Evolutionary conservation across 2,888 invertebrate species (phyloP).

Genomic region (Plebejus argus): DNA sequence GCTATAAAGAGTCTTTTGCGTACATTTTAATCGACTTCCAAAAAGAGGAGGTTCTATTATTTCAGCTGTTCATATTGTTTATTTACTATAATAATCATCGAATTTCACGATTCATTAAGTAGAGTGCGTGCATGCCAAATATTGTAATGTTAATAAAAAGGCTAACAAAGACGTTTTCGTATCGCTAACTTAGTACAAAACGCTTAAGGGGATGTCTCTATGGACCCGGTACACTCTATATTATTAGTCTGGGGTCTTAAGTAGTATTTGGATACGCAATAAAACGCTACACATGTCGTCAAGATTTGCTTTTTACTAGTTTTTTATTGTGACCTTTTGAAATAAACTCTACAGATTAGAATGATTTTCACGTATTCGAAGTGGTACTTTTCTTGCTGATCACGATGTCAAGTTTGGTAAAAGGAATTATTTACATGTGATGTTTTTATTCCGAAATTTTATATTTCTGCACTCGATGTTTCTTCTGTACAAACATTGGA

Average conservation of each 20-base stretch:
- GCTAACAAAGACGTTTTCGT: background rate
- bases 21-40: no score
- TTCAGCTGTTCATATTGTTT: no score
- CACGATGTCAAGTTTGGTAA: background rate
- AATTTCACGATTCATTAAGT: background rate
- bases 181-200: background rate
- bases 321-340: background rate
- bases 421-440: background rate
- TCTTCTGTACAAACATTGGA: background rate
- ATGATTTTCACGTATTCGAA: slow-evolving; percentile 7
- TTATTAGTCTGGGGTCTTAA: slow-evolving; percentile 1
- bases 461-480: background rate
- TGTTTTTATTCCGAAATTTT: background rate
- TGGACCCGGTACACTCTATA: background rate
- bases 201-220: background rate
- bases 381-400: background rate
- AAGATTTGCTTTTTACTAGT: background rate
- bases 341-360: background rate
- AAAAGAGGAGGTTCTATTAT: no score
- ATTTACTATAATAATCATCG: background rate
- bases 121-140: background rate
- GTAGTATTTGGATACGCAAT: background rate
- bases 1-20: no score
- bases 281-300: background rate
- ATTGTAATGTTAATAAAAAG: background rate